These are phyloP conservation scores for Nyctibius grandis DNA, from an alignment of 2,797 vertebrate species.

Conservation along the genomic window DNA sequence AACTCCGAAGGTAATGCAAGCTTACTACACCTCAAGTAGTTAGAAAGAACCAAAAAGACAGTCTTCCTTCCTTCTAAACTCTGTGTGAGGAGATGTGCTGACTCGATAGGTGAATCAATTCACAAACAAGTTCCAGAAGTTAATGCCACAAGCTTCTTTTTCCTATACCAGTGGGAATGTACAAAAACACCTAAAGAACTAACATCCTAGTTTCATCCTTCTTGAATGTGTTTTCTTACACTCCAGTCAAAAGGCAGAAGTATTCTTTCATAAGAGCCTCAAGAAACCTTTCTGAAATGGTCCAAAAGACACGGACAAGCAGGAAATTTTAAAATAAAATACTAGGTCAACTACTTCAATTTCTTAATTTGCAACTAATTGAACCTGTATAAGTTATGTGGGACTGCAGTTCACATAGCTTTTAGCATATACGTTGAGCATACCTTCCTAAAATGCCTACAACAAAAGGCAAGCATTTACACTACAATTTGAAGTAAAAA, in stretches of 20 bases:
- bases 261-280: background rate
- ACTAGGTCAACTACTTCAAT: background rate
- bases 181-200: background rate
- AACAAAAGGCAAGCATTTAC: background rate
- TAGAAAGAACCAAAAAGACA: background rate
- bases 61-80: background rate
- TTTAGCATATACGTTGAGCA: background rate
- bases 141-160: background rate
- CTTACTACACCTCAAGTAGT: background rate
- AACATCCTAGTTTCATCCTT: background rate
- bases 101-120: rapidly evolving
- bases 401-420: background rate
- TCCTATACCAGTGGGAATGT: background rate
- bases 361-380: background rate
- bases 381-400: background rate
- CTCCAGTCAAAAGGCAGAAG: background rate
- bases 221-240: background rate
- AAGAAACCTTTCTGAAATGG: background rate
- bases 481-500: background rate
- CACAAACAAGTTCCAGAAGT: background rate
- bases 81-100: background rate
- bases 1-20: background rate
- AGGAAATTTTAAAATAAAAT: background rate
- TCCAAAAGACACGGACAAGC: background rate
- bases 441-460: background rate